Evolutionary conservation across 1,140 invertebrate genomes (phyloP), one percentile per base, ranked within the genome.

Genomic region (Papilio helenus): DNA sequence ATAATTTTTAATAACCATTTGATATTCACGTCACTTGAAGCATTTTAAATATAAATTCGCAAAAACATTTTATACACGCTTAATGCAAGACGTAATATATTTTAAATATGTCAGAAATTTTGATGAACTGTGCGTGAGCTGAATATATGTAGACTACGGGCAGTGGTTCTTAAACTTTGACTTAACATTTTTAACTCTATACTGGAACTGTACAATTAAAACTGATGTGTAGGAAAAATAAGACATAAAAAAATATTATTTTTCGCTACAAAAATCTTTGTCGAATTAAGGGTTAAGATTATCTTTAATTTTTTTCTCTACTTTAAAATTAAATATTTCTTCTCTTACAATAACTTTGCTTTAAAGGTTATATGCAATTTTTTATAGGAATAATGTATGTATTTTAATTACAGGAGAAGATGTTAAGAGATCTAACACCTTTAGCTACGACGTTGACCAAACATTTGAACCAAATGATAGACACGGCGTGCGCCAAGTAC

Each of bases 381-480:
- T 79, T 72, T 73, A 26, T 79, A 71, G 18, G 68, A 42, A 29
- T 74, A 34, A 44, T 39, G 7, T 8, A 8, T 39, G 34, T 39
- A 39, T 51, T 73, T 74, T 71, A 14, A 83, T 89, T 88, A 84
- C 87, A 97, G 97, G 97, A 97, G 89, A 97, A 97, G 89, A 95
- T 97, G 86, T 96, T 97, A 83, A 95, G 97, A 79, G 97, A 98
- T 83, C 95, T 97, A 44, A 97, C 97, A 4, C 97, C 97, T 14
- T 90, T 98, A 80, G 97, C 97, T 85, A 96, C 97, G 78, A 96
- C 98, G 78, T 89, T 99, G 18, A 98, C 97, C n/a, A 97, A 96
- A 93, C 98, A 98, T 91, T 95, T 99, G 84, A 98, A 98, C 92
- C 97, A 97, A 91, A 95, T 98, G 87, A 95, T 98, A 74, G 96